Base-by-base conservation (phyloP, 2,797 vertebrate genomes). In the Chaetodon trifasciatus region DNA sequence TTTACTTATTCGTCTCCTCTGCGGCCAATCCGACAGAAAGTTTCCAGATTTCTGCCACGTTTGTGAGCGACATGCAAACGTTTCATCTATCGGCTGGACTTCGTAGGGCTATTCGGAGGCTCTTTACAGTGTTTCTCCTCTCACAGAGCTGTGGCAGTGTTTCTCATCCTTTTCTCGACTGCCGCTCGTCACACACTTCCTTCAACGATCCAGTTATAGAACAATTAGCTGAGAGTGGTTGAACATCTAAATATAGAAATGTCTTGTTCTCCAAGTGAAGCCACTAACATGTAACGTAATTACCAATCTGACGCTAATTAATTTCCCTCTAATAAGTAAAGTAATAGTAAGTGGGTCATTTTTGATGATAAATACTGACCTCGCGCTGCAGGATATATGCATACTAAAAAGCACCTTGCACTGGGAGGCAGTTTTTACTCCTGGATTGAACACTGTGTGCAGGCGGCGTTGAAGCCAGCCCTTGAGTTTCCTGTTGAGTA, bases 191-290 rank as follows among this genome's bases (percentile, higher is more conserved):
- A 70, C 63, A 66, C 15, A 47, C 10, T 71, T 44, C 46, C 50
- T 74, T 60, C 7, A 55, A 56, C 60, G 74, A 28, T 49, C 28
- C 42, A 66, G 42, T 44, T 44, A 37, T 35, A 69, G 53, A 2
- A 67, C 64, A 74, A 65, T 75, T 39, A 79, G 55, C 52, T 3
- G 28, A 49, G 42, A 56, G 65, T 28, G 28, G n/a, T 71, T 37
- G 21, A 72, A 74, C 58, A 52, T 83, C 67, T 70, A 67, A 73
- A 72, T 76, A 62, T 52, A 86, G 78, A 71, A 65, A 67, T 28
- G n/a, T 55, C 35, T 68, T 6, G 7, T 71, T 67, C 35, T 72
- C 64, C 10, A 46, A 79, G 62, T 19, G 21, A 55, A 62, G 71
- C 60, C 40, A 32, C 15, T 75, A 68, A 72, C 37, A 68, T 72